Conservation (phyloP, 2,113 vertebrate genomes). For the Syrrhaptes paradoxus region DNA sequence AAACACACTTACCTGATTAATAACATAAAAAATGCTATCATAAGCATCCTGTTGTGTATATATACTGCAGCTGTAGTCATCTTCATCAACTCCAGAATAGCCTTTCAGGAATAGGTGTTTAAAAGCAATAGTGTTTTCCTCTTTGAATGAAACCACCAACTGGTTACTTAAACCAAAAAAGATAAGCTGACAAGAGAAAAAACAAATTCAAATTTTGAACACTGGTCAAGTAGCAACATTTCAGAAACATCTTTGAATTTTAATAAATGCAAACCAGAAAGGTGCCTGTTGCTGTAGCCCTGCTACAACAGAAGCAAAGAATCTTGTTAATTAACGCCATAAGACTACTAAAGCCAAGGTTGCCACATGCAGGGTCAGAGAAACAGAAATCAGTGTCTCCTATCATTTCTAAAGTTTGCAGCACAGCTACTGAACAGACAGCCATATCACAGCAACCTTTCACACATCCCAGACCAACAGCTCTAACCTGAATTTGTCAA, state of each 20-base stretch:
- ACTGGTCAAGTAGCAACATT: neutral
- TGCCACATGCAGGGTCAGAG: neutral
- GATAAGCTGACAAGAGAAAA: slow-evolving; percentile 80
- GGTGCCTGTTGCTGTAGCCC: neutral
- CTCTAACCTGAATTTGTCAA: neutral
- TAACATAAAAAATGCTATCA: slow-evolving; percentile 84
- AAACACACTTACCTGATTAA: slow-evolving; percentile 86
- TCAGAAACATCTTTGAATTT: neutral
- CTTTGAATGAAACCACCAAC: slow-evolving; percentile 93
- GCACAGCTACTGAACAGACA: neutral
- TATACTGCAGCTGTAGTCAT: slow-evolving; percentile 86
- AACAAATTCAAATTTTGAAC: neutral
- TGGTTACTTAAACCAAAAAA: slow-evolving; percentile 95
- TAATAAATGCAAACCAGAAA: neutral
- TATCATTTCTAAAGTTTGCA: neutral
- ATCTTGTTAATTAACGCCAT: neutral
- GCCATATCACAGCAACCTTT: neutral
- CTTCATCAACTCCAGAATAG: slow-evolving; percentile 88
- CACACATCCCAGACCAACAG: neutral
- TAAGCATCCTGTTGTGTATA: slow-evolving; percentile 86
- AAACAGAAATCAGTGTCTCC: neutral
- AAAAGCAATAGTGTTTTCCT: slow-evolving; percentile 88
- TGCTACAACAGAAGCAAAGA: neutral
- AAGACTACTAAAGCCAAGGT: neutral
- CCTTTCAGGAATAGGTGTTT: slow-evolving; percentile 92